Percentiles rank a stretch among this genome's conserved stretches.
Evolutionary conservation across 2,888 invertebrate species (phyloP).

Genomic region (Drosophila paranaensis): DNA sequence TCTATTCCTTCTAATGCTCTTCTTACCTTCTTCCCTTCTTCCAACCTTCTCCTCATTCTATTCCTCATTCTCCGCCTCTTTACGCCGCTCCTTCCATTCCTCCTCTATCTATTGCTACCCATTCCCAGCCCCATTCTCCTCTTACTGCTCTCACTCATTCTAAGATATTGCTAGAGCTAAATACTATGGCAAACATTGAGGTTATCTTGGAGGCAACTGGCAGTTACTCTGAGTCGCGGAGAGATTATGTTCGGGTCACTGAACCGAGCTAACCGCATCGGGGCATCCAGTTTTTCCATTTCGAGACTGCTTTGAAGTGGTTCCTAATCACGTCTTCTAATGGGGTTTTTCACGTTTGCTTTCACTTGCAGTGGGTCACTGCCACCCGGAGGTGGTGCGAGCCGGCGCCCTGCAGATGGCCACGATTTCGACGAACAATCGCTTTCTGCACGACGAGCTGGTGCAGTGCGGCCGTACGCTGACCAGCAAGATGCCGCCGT

Average conservation of each 20-base stretch:
- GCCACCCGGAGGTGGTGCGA: conserved; percentile 96
- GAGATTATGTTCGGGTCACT: background rate
- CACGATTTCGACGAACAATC: conserved; percentile 96
- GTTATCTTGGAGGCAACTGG: background rate
- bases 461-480: conserved; percentile 95
- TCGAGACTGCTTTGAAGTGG: background rate
- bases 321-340: background rate
- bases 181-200: background rate
- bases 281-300: background rate
- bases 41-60: background rate
- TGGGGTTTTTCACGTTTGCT: background rate
- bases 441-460: conserved; percentile 98
- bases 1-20: too few species aligned
- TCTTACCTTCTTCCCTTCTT: background rate
- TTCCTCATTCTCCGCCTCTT: background rate
- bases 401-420: conserved; percentile 96
- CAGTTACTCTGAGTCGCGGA: background rate
- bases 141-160: accelerated
- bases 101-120: background rate
- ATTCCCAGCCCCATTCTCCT: background rate
- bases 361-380: conserved; percentile 94
- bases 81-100: too few species aligned
- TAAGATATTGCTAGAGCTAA: background rate
- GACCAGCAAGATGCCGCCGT: conserved; percentile 91
- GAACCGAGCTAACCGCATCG: background rate